phyloP scores from a whole-genome alignment of 2,113 vertebrate species.

The Grallaria varia region DNA sequence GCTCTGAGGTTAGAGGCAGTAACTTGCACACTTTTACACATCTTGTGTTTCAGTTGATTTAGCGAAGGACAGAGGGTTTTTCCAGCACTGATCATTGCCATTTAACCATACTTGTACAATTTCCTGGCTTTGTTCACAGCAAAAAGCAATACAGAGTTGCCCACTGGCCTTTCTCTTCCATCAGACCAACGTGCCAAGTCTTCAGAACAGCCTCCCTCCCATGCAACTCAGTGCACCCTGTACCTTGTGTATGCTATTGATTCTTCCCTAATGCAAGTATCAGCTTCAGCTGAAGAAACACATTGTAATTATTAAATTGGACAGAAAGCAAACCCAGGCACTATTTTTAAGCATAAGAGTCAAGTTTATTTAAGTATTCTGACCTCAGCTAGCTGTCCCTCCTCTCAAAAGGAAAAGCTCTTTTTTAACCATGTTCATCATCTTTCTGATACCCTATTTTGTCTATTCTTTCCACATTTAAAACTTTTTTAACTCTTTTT shows the following conservation, averaged over 20 bases:
- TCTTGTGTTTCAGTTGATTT: background rate
- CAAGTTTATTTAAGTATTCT: background rate
- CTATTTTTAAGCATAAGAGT: background rate
- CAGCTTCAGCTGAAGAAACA: background rate
- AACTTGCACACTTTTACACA: background rate
- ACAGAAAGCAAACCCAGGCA: background rate
- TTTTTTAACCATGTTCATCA: background rate
- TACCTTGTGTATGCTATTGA: background rate
- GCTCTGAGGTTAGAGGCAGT: background rate
- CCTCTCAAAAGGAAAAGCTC: background rate
- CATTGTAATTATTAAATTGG: background rate
- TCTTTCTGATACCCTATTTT: background rate
- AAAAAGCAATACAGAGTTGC: fast-evolving
- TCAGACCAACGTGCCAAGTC: fast-evolving
- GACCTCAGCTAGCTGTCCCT: background rate
- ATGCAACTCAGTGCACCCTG: background rate
- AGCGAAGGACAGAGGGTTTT: background rate
- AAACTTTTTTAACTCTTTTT: background rate
- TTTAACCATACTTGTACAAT: background rate
- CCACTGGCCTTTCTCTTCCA: background rate
- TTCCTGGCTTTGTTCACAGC: background rate
- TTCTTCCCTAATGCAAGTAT: background rate
- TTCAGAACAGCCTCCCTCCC: background rate
- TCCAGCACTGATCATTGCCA: background rate
- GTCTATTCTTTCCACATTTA: background rate